Conservation (phyloP, 2,797 vertebrate genomes). For the Poeciliopsis presidionis region DNA sequence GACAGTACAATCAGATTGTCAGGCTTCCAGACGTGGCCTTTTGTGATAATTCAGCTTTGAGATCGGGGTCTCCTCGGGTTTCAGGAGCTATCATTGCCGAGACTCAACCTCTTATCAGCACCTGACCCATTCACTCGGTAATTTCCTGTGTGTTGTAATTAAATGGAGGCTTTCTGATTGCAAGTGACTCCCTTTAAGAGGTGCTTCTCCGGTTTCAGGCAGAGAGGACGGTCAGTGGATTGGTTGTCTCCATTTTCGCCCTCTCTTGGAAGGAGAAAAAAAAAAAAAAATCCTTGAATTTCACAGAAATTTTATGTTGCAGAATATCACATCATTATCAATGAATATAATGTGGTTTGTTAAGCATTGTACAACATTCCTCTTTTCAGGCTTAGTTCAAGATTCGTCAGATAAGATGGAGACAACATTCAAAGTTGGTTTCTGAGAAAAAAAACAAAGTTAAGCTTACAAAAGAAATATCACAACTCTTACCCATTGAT, state of each 20-base stretch:
- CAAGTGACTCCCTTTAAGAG: conserved; percentile 87
- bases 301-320: no score
- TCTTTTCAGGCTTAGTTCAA: neutral
- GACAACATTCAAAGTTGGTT: neutral
- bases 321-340: neutral
- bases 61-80: conserved; percentile 86
- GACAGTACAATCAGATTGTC: conserved; percentile 96
- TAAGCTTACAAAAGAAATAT: neutral
- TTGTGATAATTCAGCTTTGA: conserved; percentile 90
- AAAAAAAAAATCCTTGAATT: conserved; percentile 15
- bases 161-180: conserved; percentile 96
- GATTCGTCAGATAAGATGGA: neutral
- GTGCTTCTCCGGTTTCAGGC: conserved; percentile 74
- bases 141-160: conserved; percentile 98
- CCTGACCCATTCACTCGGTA: conserved; percentile 88
- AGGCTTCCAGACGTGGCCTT: conserved; percentile 90
- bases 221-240: conserved; percentile 35
- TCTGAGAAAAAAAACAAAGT: neutral
- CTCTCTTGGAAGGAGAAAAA: conserved; percentile 52
- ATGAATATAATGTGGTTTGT: neutral
- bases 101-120: conserved; percentile 90
- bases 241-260: conserved; percentile 53
- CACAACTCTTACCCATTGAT: neutral
- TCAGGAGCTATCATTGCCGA: conserved; percentile 88
- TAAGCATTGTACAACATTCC: no score